Conservation (phyloP, 2,113 vertebrate genomes). For the Thunnus maccoyii region DNA sequence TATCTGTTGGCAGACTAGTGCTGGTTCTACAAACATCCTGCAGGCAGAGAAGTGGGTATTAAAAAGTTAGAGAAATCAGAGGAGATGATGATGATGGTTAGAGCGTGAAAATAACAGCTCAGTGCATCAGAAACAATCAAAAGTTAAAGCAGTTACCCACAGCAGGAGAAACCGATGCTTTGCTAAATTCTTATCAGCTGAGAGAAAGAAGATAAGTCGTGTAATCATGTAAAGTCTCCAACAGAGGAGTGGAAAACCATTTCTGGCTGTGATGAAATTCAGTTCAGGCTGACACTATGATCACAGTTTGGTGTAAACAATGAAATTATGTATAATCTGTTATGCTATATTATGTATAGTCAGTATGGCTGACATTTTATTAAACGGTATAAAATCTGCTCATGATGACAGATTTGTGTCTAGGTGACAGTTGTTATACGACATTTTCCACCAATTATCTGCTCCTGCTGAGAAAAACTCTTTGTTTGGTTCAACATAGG, state of each 20-base stretch:
- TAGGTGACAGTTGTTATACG: conserved; percentile 36
- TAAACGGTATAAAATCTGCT: conserved; percentile 20
- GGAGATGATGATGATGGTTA: neutral
- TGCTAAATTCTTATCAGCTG: neutral
- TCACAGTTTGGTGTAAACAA: neutral
- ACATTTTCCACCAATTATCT: conserved; percentile 52
- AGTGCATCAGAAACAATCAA: neutral
- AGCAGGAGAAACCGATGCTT: neutral
- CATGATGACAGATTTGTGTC: conserved; percentile 23
- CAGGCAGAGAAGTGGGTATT: conserved; percentile 3
- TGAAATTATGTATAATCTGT: neutral
- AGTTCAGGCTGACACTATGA: neutral
- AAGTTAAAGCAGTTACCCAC: neutral
- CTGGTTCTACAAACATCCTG: neutral
- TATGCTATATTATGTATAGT: neutral
- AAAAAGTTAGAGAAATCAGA: conserved; percentile 1
- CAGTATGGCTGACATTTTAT: conserved; percentile 14
- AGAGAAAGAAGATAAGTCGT: too few species aligned
- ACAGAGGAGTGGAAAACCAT: too few species aligned
- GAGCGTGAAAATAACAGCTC: neutral
- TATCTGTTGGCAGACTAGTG: too few species aligned
- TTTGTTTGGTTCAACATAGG: neutral
- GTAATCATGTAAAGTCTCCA: too few species aligned
- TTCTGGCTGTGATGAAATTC: too few species aligned
- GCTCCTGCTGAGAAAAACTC: conserved; percentile 22